Conservation (phyloP, 2,797 vertebrate species). For the Phrynocephalus vlangalii region DNA sequence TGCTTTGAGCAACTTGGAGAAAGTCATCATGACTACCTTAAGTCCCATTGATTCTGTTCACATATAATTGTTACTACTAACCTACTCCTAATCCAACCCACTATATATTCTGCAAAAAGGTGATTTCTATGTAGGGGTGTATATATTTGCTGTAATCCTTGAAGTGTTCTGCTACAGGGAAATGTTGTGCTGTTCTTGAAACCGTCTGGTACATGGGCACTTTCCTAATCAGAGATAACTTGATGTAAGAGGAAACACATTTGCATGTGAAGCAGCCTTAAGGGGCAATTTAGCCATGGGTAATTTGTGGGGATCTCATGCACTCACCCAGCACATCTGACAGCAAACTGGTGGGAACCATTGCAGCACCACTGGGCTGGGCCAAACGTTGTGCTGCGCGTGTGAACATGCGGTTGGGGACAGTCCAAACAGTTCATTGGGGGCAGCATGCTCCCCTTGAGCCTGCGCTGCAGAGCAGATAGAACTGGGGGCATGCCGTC, state of each 20-base stretch:
- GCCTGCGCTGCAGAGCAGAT: conserved; percentile 34
- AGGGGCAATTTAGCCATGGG: background rate
- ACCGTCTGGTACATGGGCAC: background rate
- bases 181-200: background rate
- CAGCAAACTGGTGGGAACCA: conserved; percentile 4
- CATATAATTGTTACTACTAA: background rate
- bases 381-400: background rate
- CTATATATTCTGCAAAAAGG: background rate
- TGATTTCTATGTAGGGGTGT: background rate
- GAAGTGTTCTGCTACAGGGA: background rate
- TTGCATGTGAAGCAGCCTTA: background rate
- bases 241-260: too few species aligned
- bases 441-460: conserved; percentile 15
- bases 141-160: background rate
- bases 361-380: background rate
- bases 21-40: background rate
- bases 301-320: background rate
- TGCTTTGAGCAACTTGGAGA: background rate
- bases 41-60: background rate
- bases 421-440: conserved; percentile 30
- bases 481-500: conserved; percentile 34
- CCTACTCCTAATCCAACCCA: background rate
- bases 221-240: background rate
- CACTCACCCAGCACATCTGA: background rate
- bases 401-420: too few species aligned